Evolutionary conservation across 2,113 vertebrate genomes (phyloP), one percentile per base, ranked within the genome.

Genomic region (Heterochromis multidens): DNA sequence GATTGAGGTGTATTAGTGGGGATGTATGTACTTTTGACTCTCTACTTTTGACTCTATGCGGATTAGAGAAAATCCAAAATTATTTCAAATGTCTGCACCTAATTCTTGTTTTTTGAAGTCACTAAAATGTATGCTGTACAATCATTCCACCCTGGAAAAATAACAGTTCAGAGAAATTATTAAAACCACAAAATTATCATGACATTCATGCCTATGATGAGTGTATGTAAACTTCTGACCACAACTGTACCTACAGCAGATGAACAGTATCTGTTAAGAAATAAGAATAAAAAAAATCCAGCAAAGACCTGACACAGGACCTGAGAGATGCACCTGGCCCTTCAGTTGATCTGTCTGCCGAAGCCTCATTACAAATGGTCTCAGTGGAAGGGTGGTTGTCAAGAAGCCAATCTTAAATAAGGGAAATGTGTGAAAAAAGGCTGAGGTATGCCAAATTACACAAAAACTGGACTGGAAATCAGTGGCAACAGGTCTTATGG

Each of bases 231-330:
- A 35, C 31, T 35, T 62, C 0, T 0, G 35, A 62, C 35, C 60
- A 35, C 31, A 62, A 13, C 60, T 62, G 19, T 62, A n/a, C 43
- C 63, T 67, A 2, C 40, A 67, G 40, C 35, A 67, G 35, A 25
- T 43, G 35, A 43, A 67, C 63, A 67, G 23, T 27, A 4, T 67
- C 14, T 25, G 63, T 43, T 23, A 67, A 67, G n/a, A 43, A 67
- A 43, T 46, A 27, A 43, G 7, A 43, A 43, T n/a, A 37, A 67
- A 16, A 49, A 6, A 0, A 0, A 0, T 0, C 17, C 63, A 67
- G 37, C 14, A 43, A 67, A 25, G 37, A 43, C 37, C 63, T 67
- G 63, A 43, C 35, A 67, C 63, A 43, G n/a, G 14, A 27, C 2
- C 12, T 43, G 40, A 14, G 40, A 43, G 4, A 14, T 40, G 37